A percentile compares a stretch with the other conserved stretches of the same genome.
These are phyloP conservation scores for Brachionus paranguensis DNA, from an alignment of 1,140 invertebrate species.

Conservation along the genomic window DNA sequence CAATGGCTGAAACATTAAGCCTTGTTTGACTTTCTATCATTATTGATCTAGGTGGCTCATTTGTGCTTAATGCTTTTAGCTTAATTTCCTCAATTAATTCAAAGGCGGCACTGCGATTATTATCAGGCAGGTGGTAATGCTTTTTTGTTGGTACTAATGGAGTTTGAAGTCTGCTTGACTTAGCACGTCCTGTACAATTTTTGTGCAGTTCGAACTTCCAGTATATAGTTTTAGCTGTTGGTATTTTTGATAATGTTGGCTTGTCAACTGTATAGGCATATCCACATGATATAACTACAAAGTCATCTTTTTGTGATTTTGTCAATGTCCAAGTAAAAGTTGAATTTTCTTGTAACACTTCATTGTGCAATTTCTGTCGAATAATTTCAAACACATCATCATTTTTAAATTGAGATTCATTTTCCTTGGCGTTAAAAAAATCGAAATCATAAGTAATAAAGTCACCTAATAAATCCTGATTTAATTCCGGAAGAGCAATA, in stretches of 20 bases:
- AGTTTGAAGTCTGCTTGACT: background rate
- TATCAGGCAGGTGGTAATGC: background rate
- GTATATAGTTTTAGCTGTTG: background rate
- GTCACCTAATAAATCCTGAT: no score
- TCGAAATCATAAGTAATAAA: no score
- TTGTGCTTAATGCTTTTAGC: background rate
- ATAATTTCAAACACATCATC: no score
- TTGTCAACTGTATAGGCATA: slow-evolving; percentile 2
- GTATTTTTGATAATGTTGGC: background rate
- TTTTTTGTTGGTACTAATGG: background rate
- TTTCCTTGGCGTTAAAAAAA: no score
- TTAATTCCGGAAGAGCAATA: no score
- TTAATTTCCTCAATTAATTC: background rate
- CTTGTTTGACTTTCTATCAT: background rate
- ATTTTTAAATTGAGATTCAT: no score
- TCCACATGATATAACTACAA: background rate
- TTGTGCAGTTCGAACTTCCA: background rate
- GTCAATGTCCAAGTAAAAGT: background rate
- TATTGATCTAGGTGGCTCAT: background rate
- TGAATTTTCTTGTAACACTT: no score
- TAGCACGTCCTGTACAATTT: background rate
- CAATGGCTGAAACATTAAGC: background rate
- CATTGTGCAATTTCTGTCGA: no score
- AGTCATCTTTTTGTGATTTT: background rate
- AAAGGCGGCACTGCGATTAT: background rate